Conservation (phyloP, 2,797 vertebrate species). For the Moxostoma hubbsi region DNA sequence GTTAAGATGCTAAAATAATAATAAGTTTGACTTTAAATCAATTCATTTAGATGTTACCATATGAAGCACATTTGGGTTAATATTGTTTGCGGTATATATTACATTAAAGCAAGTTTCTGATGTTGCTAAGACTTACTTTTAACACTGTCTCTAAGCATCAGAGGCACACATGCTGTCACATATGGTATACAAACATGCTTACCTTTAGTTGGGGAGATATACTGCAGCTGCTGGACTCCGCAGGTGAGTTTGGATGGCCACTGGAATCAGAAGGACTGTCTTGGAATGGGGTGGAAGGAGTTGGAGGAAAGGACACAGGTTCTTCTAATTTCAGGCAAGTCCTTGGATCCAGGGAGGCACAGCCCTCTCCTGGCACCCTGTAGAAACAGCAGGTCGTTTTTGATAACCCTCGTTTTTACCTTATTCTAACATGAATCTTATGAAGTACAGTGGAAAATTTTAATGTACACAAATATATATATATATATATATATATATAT, state of each 20-base stretch:
- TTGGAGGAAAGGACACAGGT: conserved; percentile 57
- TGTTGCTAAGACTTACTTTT: no score
- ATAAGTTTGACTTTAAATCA: no score
- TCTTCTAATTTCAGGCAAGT: conserved; percentile 71
- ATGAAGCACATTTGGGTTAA: no score
- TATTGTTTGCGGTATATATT: no score
- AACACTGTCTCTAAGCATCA: no score
- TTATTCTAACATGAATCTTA: not conserved
- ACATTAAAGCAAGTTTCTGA: no score
- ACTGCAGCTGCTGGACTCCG: conserved; percentile 85
- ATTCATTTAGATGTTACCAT: no score
- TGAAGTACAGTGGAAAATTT: not conserved
- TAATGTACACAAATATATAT: not conserved
- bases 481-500: no score
- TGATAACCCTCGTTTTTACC: not conserved
- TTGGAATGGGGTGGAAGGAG: conserved; percentile 68
- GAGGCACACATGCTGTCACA: not conserved
- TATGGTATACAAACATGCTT: not conserved
- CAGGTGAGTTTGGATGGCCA: conserved; percentile 85
- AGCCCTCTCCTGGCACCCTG: conserved; percentile 70
- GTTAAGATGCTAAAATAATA: no score
- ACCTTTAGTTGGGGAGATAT: conserved; percentile 71
- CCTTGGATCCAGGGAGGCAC: conserved; percentile 64
- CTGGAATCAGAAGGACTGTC: conserved; percentile 82
- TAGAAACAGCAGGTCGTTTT: conserved; percentile 63